Evolutionary conservation across 2,888 invertebrate species (phyloP), one percentile per base, ranked within the genome.

Genomic region (Nomada fabriciana): DNA sequence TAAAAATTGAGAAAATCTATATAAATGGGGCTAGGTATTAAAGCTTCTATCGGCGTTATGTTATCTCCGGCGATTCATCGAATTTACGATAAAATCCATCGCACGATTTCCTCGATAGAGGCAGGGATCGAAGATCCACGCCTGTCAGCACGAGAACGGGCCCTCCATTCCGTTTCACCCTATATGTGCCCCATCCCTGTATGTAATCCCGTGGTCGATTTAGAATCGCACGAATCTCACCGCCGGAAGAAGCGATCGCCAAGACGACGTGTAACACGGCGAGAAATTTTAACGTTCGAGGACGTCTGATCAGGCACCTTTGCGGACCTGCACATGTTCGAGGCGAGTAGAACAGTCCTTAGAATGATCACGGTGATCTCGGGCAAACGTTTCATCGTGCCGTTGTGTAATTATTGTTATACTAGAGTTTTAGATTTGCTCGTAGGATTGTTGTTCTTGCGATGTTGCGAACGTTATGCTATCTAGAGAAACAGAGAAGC

Each of bases 361-460:
- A 60, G 23, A 23, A 18, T 7, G 15, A 15, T 20, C 43, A 53
- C 53, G 72, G 47, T 52, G n/a, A 18, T 20, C 23, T 9, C 20
- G 20, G 15, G 29, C 23, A 23, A 63, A 36, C 47, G 20, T 36
- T 63, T 63, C 20, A 55, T 25, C 52, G 53, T 15, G 42, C 29
- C 53, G 23, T 13, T 73, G 25, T 64, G n/a, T 55, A 60, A 18
- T 5, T 29, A 55, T 55, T 29, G 43, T 70, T 53, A 5, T 20
- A 10, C 29, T 55, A 55, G 43, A 4, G 18, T 53, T 0, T 43
- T 72, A 72, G 72, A 64, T 20, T 72, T 72, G 72, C 63, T 55
- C 25, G 65, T 73, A 65, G 73, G 36, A 29, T 55, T 72, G 63
- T 72, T 73, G 72, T 55, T 72, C 70, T 73, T 64, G 64, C 55